phyloP scores from a whole-genome alignment of 2,888 invertebrate genomes.

The Pristionchus fissidentatus region DNA sequence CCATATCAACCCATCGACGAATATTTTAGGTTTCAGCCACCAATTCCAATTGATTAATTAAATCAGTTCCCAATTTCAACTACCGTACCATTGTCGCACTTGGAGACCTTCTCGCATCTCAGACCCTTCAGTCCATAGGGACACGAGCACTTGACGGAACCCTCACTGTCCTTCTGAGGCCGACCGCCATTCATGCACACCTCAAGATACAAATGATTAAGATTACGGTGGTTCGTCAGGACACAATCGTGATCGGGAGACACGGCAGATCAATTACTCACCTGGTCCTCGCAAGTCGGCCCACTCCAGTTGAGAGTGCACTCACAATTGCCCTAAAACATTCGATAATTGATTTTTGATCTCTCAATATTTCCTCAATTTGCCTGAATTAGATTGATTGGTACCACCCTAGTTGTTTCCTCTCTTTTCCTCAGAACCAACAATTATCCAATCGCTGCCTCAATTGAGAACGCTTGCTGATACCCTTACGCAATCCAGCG shows the following conservation, averaged over 20 bases:
- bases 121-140: conserved; percentile 30
- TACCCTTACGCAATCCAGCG: background rate
- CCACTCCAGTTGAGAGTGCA: conserved; percentile 32
- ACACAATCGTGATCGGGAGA: background rate
- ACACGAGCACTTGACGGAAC: conserved; percentile 26
- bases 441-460: conserved; percentile 35
- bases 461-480: conserved; percentile 9
- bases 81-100: conserved; percentile 48
- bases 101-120: conserved; percentile 24
- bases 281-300: conserved; percentile 34
- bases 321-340: conserved; percentile 41
- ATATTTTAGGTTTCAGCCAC: too few species aligned
- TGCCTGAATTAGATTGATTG: background rate
- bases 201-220: background rate
- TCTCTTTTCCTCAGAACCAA: background rate
- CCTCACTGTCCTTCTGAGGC: conserved; percentile 15
- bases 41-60: background rate
- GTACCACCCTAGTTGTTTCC: background rate
- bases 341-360: conserved; percentile 9
- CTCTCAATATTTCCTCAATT: background rate
- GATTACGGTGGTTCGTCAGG: background rate
- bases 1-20: too few species aligned
- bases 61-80: background rate
- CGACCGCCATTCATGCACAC: conserved; percentile 23
- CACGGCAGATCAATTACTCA: background rate